These are phyloP conservation scores for Lepidochrysops patricia DNA, from an alignment of 2,888 invertebrate genomes.

Conservation along the genomic window DNA sequence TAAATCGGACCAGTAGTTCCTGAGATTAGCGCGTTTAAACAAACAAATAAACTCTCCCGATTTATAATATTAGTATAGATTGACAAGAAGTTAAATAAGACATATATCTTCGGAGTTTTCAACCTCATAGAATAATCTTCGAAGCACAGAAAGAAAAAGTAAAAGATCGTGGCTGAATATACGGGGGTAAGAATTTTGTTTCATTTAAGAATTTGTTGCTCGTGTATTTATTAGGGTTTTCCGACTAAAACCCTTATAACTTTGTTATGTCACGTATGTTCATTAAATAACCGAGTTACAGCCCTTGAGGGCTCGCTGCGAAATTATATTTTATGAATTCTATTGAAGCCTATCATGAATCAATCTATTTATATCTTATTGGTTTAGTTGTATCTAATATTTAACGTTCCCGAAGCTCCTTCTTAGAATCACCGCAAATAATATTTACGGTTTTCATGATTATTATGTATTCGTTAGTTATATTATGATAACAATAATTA, in stretches of 20 bases:
- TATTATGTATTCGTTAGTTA: too few relatives aligned
- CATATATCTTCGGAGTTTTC: too few relatives aligned
- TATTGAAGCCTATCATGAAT: background rate
- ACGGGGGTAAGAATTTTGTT: background rate
- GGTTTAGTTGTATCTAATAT: too few relatives aligned
- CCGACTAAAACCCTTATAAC: slow-evolving; percentile 1
- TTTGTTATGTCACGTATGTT: slow-evolving; percentile 4
- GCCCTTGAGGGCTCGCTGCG: background rate
- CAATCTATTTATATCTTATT: background rate
- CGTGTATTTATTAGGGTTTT: background rate
- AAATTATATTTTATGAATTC: background rate
- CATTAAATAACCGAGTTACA: slow-evolving; percentile 1
- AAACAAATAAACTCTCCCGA: too few relatives aligned
- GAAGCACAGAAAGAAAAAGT: background rate
- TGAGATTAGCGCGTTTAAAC: too few relatives aligned
- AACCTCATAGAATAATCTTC: background rate
- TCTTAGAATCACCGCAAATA: too few relatives aligned
- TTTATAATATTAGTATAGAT: too few relatives aligned
- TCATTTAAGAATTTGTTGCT: background rate
- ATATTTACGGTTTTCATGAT: too few relatives aligned
- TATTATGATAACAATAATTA: too few relatives aligned
- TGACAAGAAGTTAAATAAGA: too few relatives aligned
- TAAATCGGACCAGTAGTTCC: too few relatives aligned
- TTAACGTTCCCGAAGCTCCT: too few relatives aligned
- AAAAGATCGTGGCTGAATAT: background rate